phyloP scores from a whole-genome alignment of 2,113 vertebrate genomes.

The Serilophus lunatus region DNA sequence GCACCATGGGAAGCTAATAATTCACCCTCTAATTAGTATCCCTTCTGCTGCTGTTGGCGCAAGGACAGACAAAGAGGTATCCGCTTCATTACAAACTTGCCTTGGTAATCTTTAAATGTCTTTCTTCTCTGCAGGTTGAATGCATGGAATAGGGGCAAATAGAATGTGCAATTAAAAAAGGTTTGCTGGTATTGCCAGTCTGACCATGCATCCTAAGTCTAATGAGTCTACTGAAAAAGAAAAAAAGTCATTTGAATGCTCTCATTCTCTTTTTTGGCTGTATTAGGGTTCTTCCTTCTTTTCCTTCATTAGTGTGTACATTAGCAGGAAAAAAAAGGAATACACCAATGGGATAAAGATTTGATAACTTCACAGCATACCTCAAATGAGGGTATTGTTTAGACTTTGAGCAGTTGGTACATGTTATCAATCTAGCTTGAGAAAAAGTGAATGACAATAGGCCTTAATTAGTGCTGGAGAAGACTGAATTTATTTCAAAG shows the following conservation, averaged over 20 bases:
- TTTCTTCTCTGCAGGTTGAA: conserved; percentile 74
- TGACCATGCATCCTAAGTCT: conserved; percentile 44
- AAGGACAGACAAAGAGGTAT: conserved; percentile 80
- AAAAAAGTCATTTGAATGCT: not conserved
- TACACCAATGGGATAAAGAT: not conserved
- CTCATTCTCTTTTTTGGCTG: not conserved
- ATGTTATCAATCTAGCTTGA: not conserved
- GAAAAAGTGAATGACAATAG: not conserved
- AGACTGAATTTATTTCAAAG: not conserved
- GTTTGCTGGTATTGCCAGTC: conserved; percentile 21
- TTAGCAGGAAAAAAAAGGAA: not conserved
- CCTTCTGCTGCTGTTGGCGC: conserved; percentile 78
- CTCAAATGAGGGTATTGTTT: not conserved
- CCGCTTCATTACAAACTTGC: conserved; percentile 74
- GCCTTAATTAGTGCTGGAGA: conserved; percentile 1
- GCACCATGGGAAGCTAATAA: conserved; percentile 87
- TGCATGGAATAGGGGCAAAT: conserved; percentile 47
- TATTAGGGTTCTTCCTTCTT: conserved; percentile 13
- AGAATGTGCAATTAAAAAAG: conserved; percentile 66
- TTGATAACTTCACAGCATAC: not conserved
- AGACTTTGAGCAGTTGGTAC: not conserved
- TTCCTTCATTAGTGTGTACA: conserved; percentile 26
- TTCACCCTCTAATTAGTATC: conserved; percentile 86
- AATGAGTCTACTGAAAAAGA: conserved; percentile 43
- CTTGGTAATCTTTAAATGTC: conserved; percentile 78